Base-by-base conservation (phyloP, 2,797 vertebrate species). In the Karalla daura region DNA sequence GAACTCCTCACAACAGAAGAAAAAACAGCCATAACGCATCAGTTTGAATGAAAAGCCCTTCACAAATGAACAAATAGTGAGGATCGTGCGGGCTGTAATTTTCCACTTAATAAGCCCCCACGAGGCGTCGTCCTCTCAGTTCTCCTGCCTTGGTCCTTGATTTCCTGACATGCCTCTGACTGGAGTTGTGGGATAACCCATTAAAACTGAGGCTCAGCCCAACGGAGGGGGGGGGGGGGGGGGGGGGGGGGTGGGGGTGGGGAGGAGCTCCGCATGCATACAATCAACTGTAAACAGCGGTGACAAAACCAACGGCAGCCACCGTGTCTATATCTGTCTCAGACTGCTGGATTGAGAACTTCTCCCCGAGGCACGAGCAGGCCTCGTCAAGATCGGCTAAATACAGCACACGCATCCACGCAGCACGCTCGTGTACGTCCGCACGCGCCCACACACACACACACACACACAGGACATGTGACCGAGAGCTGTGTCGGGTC, bases 311-410 rank as follows among this genome's bases (percentile, higher is more conserved):
- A 55, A 72, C 39, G 52, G 40, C 70, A 51, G 59, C 14, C 47
- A 51, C 49, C 18, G 2, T 59, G 50, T 74, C 76, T 84, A 78
- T 87, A 86, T 90, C 76, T 79, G 82, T 78, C 61, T 59, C 53
- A 17, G 61, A 58, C 62, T 66, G 75, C 53, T 81, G 78, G 60
- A 81, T 73, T 52, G 66, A 83, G 63, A 52, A 76, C 68, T 39
- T 84, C 77, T 85, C 80, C 83, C 87, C 2, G 5, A 77, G 87
- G 84, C 72, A 75, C 64, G 53, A 61, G 63, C 61, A 70, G 74
- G 80, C 78, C 84, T 89, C 83, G 84, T 89, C 86, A 78, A 84
- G 81, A 88, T 69, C 59, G 73, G 87, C 91, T 93, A 92, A 91
- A 93, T 91, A 84, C 84, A 91, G 92, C 80, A 86, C 43, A 41